Percentiles rank a stretch among this genome's conserved stretches.
Evolutionary conservation across 2,113 vertebrate species (phyloP).

Genomic region (Chaetorhynchus papuensis): DNA sequence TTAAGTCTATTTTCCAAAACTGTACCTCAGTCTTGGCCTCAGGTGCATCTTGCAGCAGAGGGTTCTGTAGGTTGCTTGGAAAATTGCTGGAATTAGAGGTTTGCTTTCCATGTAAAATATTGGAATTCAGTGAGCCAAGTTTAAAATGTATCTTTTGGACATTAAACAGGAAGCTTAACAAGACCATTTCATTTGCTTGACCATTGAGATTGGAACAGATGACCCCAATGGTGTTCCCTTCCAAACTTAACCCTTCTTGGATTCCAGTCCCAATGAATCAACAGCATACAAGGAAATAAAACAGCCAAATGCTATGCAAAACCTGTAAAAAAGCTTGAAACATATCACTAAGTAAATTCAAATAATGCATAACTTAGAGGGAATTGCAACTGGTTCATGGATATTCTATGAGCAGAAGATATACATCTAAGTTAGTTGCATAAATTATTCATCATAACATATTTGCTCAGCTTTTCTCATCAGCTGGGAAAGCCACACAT

Average conservation of each 20-base stretch:
- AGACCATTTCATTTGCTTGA: not conserved
- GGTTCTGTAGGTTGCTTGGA: not conserved
- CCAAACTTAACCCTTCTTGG: not conserved
- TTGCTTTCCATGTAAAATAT: not conserved
- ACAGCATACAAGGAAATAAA: not conserved
- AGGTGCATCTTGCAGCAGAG: not conserved
- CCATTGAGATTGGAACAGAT: not conserved
- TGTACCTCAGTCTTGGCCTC: not conserved
- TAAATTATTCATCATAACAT: conserved; percentile 59
- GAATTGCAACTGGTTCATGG: conserved; percentile 40
- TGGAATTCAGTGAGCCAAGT: not conserved
- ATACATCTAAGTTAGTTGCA: conserved; percentile 48
- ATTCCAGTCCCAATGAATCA: not conserved
- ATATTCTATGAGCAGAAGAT: conserved; percentile 63
- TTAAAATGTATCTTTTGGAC: not conserved
- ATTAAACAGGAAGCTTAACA: not conserved
- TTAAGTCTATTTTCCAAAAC: not conserved
- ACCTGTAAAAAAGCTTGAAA: not conserved
- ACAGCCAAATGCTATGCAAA: not conserved
- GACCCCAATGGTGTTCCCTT: not conserved
- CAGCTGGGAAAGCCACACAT: conserved; percentile 6
- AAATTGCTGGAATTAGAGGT: not conserved
- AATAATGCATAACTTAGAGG: conserved; percentile 50
- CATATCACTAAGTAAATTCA: conserved; percentile 31
- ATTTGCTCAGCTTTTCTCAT: conserved; percentile 53